Evolutionary conservation across 2,888 invertebrate species (phyloP), one percentile per base, ranked within the genome.

Genomic region (Hydrotaea diabolus): DNA sequence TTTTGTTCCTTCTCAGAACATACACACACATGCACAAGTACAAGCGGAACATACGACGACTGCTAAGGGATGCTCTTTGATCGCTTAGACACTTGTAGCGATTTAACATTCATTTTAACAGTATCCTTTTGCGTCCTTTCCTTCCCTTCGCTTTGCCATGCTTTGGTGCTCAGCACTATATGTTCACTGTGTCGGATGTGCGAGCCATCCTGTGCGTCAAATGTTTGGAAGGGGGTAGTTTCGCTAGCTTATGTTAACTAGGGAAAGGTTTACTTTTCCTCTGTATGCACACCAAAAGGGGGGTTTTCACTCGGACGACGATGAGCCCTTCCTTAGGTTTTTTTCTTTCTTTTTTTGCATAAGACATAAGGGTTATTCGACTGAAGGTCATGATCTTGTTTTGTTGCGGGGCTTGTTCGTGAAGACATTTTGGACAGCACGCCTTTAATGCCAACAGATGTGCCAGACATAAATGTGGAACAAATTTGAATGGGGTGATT

Each of bases 21-120:
- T 43, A 36, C 15, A 13, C 13, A 43, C 43, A 43, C 13, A 43
- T 43, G 49, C n/a, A 49, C 4, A n/a, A 4, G 49, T 49, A 15
- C 49, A 31, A 2, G 31, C 2, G 31, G 7, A 31, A 31, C 31
- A 31, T 4, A 31, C 3, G 31, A 31, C 31, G 31, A 31, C n/a
- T 49, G n/a, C 39, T 66, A 66, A 66, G 66, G 66, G 66, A 66
- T 66, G 66, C 66, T 66, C 66, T 66, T 66, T 66, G 66, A 66
- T 66, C 66, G 55, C 21, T 13, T 21, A 43, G 31, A 66, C 66
- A 66, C 66, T 66, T 66, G 66, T 66, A 66, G 66, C 62, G 15
- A 62, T 62, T 31, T 31, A 62, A 62, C 62, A 31, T 31, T 62
- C 17, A 62, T 62, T 62, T 62, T 62, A n/a, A 62, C 62, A 62